Base-by-base conservation (phyloP, 2,888 invertebrate species). In the Torymus tubicola region DNA sequence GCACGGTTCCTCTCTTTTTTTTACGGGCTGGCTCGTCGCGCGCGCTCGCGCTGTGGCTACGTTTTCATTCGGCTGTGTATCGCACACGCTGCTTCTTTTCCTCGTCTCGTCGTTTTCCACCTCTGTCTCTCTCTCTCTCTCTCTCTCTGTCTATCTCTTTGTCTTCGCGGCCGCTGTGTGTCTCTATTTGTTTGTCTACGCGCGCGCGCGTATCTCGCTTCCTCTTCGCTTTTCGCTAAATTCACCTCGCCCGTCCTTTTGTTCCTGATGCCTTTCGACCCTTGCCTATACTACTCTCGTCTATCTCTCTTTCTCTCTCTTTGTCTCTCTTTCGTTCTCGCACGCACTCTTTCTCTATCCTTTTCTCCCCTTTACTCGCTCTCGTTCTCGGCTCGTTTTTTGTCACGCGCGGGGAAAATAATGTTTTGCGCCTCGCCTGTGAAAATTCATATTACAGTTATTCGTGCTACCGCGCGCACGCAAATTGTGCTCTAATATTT, bases 231-330 rank as follows among this genome's bases (percentile, higher is more conserved):
- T 77, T 77, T 73, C 81, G 77, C 73, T 77, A 81, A 81, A 80
- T 80, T 76, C 76, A 53, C 76, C 63, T 58, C 80, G 65, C 21
- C 24, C 60, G 52, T 60, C 60, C 55, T 55, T 18, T 57, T 42
- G 42, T 42, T 42, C 42, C 18, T 21, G 52, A 31, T 18, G 21
- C n/a, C 53, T 65, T 65, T 65, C 50, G 42, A 65, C 50, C 16
- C 93, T 18, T 11, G 58, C 58, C 18, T 16, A n/a, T 16, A n/a
- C 21, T 31, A 42, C 57, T 16, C 57, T 57, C 18, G 58, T 18
- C 58, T 18, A 18, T 58, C 12, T 16, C 18, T 18, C 16, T 58
- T n/a, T n/a, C n/a, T n/a, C 21, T 21, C 21, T 2, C 21, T 21
- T 21, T 21, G 1, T 21, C 21, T 21, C 21, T 21, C 21, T 21